Evolutionary conservation across 2,113 vertebrate species (phyloP), one percentile per base, ranked within the genome.

Genomic region (Nibea albiflora): DNA sequence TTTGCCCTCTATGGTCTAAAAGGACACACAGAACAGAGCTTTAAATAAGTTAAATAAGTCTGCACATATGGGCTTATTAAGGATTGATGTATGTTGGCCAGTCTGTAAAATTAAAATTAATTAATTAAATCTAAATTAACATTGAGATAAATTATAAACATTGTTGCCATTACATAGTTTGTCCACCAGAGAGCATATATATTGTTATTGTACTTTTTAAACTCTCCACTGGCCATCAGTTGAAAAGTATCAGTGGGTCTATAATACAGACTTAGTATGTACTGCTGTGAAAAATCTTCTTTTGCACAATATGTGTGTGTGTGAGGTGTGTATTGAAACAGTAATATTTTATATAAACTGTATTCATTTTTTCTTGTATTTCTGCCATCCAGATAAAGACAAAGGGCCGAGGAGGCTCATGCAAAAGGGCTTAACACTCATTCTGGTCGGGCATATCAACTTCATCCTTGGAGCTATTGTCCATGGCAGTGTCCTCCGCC

Each of bases 391-490:
- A 98, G 96, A 96, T 63, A 92, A 94, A 73, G 87, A 90, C 76
- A 95, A 84, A 17, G 95, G 96, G 1, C 95, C 96, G 1, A 87
- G 94, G 60, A 93, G 94, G 79, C 84, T 98, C 66, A 97, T 97
- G 97, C 94, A 94, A 17, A 89, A 90, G 10, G 97, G 97, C 0
- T 89, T 98, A 4, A 91, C 90, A 0, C 94, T 99, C n/a, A 96
- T 99, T 70, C 90, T 98, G 60, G 90, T 98, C 4, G 97, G 97
- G 39, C 97, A 99, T 83, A 74, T 97, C 22, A 97, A 96, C 89
- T 95, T 98, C 75, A 95, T 97, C 72, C 86, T 98, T 58, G 97
- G 96, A 0, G 97, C 97, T 4, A 97, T 99, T 65, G 95, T 98
- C 58, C 97, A 98, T 49, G 97, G 97, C 53, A 97, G 92, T 0